phyloP scores from a whole-genome alignment of 2,797 vertebrate species.

The Crocodylus rhombifer region DNA sequence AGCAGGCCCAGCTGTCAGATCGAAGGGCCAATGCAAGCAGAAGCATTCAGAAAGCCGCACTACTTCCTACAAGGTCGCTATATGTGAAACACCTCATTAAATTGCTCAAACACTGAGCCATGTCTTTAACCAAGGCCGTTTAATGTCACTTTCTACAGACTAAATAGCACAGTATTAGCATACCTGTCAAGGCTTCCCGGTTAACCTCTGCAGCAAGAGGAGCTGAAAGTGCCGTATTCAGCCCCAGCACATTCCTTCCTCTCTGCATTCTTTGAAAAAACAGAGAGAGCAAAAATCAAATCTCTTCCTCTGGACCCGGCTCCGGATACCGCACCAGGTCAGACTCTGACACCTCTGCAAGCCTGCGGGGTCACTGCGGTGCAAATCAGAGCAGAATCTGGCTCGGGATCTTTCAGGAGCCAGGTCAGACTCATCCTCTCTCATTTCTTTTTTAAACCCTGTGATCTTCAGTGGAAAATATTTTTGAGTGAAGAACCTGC shows the following conservation, averaged over 20 bases:
- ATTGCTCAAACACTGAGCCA: conserved; percentile 55
- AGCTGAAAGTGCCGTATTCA: conserved; percentile 38
- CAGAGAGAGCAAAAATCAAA: not conserved
- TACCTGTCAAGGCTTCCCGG: conserved; percentile 53
- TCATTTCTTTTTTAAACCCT: rapidly evolving
- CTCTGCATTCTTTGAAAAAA: conserved; percentile 18
- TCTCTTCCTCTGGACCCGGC: rapidly evolving
- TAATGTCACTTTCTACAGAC: conserved; percentile 63
- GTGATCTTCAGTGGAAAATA: rapidly evolving
- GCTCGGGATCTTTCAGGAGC: rapidly evolving
- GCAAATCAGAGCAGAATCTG: rapidly evolving
- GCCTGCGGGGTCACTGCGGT: rapidly evolving
- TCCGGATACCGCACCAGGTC: not conserved
- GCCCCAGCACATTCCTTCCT: conserved; percentile 34
- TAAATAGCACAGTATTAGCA: conserved; percentile 36
- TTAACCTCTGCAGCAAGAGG: conserved; percentile 33
- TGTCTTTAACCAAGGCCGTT: conserved; percentile 70
- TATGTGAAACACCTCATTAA: conserved; percentile 69
- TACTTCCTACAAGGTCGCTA: conserved; percentile 63
- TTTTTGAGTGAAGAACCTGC: rapidly evolving
- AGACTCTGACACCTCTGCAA: rapidly evolving
- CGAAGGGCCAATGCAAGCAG: conserved; percentile 27
- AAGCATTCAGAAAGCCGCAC: not conserved
- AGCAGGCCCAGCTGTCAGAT: conserved; percentile 33
- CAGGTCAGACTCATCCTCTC: not conserved